Percentiles rank a stretch among this genome's conserved stretches.
Evolutionary conservation across 2,797 vertebrate genomes (phyloP).

Genomic region (Malacoraja senta): DNA sequence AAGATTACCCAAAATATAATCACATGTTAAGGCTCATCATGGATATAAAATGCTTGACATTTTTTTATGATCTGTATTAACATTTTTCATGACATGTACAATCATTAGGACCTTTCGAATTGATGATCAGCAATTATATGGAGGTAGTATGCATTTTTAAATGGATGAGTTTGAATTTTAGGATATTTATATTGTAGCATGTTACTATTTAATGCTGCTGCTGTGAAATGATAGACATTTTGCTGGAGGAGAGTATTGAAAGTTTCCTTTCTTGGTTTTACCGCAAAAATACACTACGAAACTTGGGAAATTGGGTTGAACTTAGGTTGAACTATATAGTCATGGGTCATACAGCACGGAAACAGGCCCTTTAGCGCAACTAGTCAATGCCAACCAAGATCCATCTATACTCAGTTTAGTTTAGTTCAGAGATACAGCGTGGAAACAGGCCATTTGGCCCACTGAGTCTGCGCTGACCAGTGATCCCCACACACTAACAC

Average conservation of each 20-base stretch:
- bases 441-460: too few relatives aligned
- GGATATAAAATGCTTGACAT: neutral
- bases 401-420: too few relatives aligned
- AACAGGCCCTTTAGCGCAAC: too few relatives aligned
- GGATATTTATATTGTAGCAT: neutral
- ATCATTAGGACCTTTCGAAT: neutral
- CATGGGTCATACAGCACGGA: too few relatives aligned
- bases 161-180: neutral
- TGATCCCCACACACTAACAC: too few relatives aligned
- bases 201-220: neutral
- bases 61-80: neutral
- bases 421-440: too few relatives aligned
- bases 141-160: neutral
- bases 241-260: neutral
- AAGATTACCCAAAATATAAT: neutral
- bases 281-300: too few relatives aligned
- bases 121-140: neutral
- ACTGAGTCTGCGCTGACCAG: too few relatives aligned
- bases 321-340: neutral
- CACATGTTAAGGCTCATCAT: neutral
- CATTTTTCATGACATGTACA: neutral
- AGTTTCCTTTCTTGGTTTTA: neutral
- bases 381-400: too few relatives aligned
- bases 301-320: too few relatives aligned
- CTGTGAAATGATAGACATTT: neutral